Conservation (phyloP, 2,113 vertebrate genomes). For the Bufo gargarizans region DNA sequence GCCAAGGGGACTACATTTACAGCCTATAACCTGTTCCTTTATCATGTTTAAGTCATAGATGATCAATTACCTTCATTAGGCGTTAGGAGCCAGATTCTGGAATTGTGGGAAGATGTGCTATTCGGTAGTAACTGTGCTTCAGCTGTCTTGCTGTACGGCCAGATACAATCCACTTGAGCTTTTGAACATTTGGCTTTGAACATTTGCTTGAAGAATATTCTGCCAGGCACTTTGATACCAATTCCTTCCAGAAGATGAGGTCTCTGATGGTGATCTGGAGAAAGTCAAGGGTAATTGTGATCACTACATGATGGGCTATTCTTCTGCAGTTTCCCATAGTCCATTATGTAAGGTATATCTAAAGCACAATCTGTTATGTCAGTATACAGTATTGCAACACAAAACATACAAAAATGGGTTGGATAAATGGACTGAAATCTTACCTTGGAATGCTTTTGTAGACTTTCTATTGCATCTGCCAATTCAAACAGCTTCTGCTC, state of each 20-base stretch:
- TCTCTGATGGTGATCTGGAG: constrained; percentile 84
- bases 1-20: too few relatives aligned
- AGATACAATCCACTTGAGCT: constrained; percentile 94
- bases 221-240: constrained; percentile 88
- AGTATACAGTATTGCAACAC: background rate
- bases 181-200: constrained; percentile 87
- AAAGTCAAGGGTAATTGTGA: background rate
- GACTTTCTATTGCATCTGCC: constrained; percentile 74
- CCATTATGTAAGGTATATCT: too few relatives aligned
- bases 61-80: constrained; percentile 54
- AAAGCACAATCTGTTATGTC: too few relatives aligned
- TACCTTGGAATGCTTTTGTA: constrained; percentile 86
- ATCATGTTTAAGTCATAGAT: too few relatives aligned
- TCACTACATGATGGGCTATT: background rate
- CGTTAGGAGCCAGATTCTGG: constrained; percentile 82
- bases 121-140: constrained; percentile 93
- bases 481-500: constrained; percentile 78
- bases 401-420: background rate
- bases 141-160: constrained; percentile 90
- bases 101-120: constrained; percentile 93
- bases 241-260: constrained; percentile 84
- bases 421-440: background rate
- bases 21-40: too few relatives aligned
- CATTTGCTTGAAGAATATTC: constrained; percentile 90
- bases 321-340: background rate